Percentiles rank a stretch among this genome's conserved stretches.
Evolutionary conservation across 2,888 invertebrate species (phyloP).

Genomic region (Sturmia bella): DNA sequence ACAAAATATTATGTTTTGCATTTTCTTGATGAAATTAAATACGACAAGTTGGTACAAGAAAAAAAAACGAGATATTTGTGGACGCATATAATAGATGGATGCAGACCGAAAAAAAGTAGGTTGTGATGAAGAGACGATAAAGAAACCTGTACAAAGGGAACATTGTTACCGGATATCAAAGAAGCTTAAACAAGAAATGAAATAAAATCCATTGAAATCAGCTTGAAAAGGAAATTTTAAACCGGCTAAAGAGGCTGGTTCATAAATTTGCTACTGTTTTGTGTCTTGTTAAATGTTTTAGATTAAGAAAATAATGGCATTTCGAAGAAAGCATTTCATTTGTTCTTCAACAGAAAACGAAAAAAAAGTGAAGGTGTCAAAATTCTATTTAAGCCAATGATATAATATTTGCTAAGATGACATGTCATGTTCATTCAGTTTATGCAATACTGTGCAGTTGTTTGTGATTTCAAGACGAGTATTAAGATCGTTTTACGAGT

Average conservation of each 20-base stretch:
- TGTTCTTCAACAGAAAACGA: not conserved
- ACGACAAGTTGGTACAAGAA: conserved; percentile 61
- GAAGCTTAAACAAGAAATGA: conserved; percentile 67
- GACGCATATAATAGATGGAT: conserved; percentile 25
- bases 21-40: conserved; percentile 71
- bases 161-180: conserved; percentile 77
- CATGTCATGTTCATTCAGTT: conserved; percentile 50
- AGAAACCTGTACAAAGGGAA: conserved; percentile 39
- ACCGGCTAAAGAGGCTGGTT: conserved; percentile 60
- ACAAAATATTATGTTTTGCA: conserved; percentile 30
- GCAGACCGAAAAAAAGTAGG: conserved; percentile 32
- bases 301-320: conserved; percentile 13
- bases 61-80: conserved; percentile 18
- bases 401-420: conserved; percentile 73
- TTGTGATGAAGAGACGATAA: conserved; percentile 47
- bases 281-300: not conserved
- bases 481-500: conserved; percentile 58
- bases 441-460: conserved; percentile 57
- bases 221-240: conserved; percentile 50
- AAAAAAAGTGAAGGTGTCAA: conserved; percentile 77
- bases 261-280: conserved; percentile 53
- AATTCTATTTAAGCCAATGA: conserved; percentile 80
- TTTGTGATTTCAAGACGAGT: conserved; percentile 39
- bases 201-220: conserved; percentile 48
- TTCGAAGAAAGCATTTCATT: conserved; percentile 5